Evolutionary conservation across 1,140 invertebrate species (phyloP), one percentile per base, ranked within the genome.

Genomic region (Drosophila cardini): DNA sequence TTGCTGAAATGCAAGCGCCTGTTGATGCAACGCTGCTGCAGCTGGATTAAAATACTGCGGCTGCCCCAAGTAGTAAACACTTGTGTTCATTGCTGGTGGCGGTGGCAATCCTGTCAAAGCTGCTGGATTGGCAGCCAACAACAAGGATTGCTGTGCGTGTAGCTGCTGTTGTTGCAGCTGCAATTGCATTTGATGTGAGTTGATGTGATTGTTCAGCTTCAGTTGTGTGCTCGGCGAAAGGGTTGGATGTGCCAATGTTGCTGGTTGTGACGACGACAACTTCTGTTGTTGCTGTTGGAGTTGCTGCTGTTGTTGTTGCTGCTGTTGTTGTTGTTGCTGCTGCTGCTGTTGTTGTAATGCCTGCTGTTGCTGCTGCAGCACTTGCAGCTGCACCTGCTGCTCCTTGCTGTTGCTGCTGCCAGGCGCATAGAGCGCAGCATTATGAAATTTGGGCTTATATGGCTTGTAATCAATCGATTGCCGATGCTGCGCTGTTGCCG

Each of bases 361-460:
- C 2, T 32, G 57, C 11, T 65, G 65, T 10, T 69, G 72, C 3
- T 80, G 68, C n/a, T 60, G 55, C 43, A 53, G 64, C 21, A 63
- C 46, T 5, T 68, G 82, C 8, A 72, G 56, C 4, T 76, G 80
- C 30, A 72, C 73, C n/a, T 84, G 80, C 36, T 90, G 77, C 26
- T 85, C 71, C 40, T 78, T 74, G 56, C 56, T 78, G 45, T 72
- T 78, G 45, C 74, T 78, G 45, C 74, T 80, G 46, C 74, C 76
- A 0, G 90, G 73, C 21, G 72, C 80, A 55, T 95, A 95, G 43
- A 95, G 91, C 21, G 93, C 84, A 18, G 94, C 95, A 76, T 95
- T 95, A 69, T 95, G 95, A 87, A 96, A 96, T 92, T 96, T 96
- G 43, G 96, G 96, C 91, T 97, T 97, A 84, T 97, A 97, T 32